phyloP scores from a whole-genome alignment of 2,797 vertebrate species.

The Iguana delicatissima region DNA sequence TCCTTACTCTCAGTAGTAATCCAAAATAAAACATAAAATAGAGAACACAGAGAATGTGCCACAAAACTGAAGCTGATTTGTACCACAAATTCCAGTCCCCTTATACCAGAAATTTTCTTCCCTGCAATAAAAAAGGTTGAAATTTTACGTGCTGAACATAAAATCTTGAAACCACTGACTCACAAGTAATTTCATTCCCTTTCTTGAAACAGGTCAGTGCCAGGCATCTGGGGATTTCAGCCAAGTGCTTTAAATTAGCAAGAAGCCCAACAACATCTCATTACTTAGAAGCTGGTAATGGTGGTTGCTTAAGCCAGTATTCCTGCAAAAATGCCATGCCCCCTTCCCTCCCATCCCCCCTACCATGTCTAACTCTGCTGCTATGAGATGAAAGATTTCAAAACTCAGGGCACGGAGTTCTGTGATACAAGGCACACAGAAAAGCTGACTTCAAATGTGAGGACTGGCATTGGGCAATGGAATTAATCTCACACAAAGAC shows the following conservation, averaged over 20 bases:
- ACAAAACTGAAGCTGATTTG: neutral
- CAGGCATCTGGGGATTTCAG: neutral
- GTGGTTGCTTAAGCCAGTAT: neutral
- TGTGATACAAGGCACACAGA: neutral
- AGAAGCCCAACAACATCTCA: conserved; percentile 19
- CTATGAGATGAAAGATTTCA: neutral
- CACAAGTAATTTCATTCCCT: neutral
- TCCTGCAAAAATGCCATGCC: neutral
- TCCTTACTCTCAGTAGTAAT: neutral
- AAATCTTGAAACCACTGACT: neutral
- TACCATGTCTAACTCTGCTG: neutral
- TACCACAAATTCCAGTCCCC: neutral
- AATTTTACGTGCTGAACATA: neutral
- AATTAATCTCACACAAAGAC: neutral
- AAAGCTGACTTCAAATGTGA: neutral
- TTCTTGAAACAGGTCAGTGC: neutral
- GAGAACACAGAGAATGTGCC: neutral
- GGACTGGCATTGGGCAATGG: neutral
- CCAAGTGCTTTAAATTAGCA: conserved; percentile 12
- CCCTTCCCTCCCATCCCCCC: neutral
- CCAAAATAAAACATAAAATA: conserved; percentile 4
- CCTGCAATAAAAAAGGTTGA: neutral
- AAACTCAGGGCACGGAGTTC: neutral
- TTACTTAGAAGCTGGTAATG: conserved; percentile 9
- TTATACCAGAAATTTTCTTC: neutral